phyloP scores from a whole-genome alignment of 2,797 vertebrate genomes.

The Manis javanica region DNA sequence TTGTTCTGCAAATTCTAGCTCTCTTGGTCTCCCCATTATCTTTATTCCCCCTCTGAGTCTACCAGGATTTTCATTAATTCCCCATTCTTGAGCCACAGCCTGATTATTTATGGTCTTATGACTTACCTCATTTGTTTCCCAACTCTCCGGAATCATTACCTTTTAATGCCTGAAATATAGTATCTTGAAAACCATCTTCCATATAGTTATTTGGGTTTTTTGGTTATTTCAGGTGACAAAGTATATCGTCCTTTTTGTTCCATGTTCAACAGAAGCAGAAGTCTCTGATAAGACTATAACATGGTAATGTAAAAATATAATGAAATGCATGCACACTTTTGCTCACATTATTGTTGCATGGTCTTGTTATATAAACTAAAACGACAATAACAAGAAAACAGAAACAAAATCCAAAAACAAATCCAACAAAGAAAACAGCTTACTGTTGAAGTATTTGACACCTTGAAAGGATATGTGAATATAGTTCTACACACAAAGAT shows the following conservation, averaged over 20 bases:
- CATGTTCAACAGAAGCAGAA: background rate
- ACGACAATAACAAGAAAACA: background rate
- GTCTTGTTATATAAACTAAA: background rate
- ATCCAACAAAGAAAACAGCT: background rate
- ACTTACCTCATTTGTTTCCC: background rate
- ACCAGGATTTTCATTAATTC: background rate
- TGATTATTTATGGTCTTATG: background rate
- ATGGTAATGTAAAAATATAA: background rate
- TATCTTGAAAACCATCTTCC: background rate
- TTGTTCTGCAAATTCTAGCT: background rate
- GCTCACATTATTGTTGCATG: background rate
- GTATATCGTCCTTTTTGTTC: background rate
- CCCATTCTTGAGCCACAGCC: background rate
- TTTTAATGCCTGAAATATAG: background rate
- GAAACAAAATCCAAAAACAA: background rate
- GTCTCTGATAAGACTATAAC: background rate
- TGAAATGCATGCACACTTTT: background rate
- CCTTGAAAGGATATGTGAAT: slow-evolving; percentile 47
- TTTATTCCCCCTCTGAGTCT: background rate
- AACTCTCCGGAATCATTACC: background rate
- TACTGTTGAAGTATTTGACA: background rate
- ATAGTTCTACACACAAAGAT: slow-evolving; percentile 65
- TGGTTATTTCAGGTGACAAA: background rate
- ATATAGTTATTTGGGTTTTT: background rate
- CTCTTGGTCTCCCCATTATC: background rate